Base-by-base conservation (phyloP, 2,888 invertebrate species). In the Pollenia angustigena region DNA sequence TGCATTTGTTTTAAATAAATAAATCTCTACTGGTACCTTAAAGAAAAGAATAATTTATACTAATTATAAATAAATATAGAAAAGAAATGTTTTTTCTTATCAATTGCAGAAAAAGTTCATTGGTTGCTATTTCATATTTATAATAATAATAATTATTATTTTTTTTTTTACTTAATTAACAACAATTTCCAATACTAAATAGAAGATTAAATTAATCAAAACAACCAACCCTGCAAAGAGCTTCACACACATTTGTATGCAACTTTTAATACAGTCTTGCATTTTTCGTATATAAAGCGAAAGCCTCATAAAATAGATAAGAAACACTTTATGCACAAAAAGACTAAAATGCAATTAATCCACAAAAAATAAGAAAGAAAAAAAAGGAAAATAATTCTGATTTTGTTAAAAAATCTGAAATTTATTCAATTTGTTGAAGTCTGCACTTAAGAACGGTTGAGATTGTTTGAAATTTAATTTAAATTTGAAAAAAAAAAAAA, bases 361-460 rank as follows among this genome's bases (percentile, higher is more conserved):
- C 44, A 40, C 54, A 4, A 50, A 71, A 60, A 68, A 32, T 56
- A 66, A 74, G 64, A 9, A 23, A 32, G 56, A 80, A 74, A 66
- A 42, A 18, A 78, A 32, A 40, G 18, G 50, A 42, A 54, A 85
- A 64, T 42, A 58, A 11, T 62, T 60, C 50, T 69, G 69, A 56
- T 80, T 32, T 32, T 80, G 42, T 68, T 75, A 46, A 81, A 64
- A 80, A 74, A 58, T 46, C 48, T 44, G 32, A 69, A 74, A 64
- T 64, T 44, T 64, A 74, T 80, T 86, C 64, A 86, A 86, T 86
- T 86, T 75, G 46, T 75, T 74, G 66, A 82, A 82, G 71, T 79
- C 85, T 82, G 79, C 64, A 58, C 74, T 86, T 50, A 75, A 86
- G 85, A 86, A 64, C 85, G 75, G 85, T 86, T 74, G 79, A 6